Conservation (phyloP, 2,888 invertebrate genomes). For the Nomada ferruginata region DNA sequence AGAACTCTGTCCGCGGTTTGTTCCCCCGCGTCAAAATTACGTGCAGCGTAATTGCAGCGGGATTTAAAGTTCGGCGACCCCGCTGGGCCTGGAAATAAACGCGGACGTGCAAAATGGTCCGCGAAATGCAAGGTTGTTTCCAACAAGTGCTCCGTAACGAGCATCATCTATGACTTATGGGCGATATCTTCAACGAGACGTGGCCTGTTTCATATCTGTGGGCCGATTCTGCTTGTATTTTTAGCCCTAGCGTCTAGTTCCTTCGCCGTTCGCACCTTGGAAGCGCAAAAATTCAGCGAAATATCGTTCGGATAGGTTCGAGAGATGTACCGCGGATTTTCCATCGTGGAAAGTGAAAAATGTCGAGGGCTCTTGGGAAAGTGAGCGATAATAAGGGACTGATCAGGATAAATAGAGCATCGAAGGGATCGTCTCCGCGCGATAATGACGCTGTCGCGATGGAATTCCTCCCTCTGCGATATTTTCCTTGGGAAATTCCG, state of each 20-base stretch:
- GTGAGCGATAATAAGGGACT: constrained; percentile 22
- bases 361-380: too few relatives aligned
- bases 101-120: not conserved
- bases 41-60: constrained; percentile 9
- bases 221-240: not conserved
- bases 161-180: not conserved
- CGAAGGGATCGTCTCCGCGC: too few relatives aligned
- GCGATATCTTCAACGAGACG: not conserved
- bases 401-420: constrained; percentile 12
- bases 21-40: not conserved
- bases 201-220: not conserved
- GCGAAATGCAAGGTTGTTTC: constrained; percentile 20
- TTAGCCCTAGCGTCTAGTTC: not conserved
- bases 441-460: too few relatives aligned
- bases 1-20: not conserved
- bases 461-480: not conserved
- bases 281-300: too few relatives aligned
- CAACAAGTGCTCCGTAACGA: constrained; percentile 19
- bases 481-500: not conserved
- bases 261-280: not conserved
- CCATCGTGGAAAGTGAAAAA: not conserved
- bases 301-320: not conserved
- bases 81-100: constrained; percentile 34
- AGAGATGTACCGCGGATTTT: not conserved
- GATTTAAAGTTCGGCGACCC: constrained; percentile 33